Percentiles rank a stretch among this genome's conserved stretches.
phyloP scores from a whole-genome alignment of 2,797 vertebrate species.

The Hephaestus fuliginosus region DNA sequence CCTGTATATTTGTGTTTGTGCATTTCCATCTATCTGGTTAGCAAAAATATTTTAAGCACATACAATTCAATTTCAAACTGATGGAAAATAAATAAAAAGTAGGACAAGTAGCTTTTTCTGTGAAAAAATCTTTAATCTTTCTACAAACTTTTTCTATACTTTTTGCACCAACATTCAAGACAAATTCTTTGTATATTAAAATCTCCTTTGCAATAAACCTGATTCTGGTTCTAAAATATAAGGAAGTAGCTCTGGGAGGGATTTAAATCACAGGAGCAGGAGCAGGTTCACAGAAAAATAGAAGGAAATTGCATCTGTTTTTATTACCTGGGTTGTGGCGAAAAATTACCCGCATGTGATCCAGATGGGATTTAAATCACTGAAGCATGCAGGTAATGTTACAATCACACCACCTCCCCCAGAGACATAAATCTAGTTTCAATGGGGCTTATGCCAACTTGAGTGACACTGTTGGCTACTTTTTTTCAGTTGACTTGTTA shows the following conservation, averaged over 20 bases:
- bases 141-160: too few species aligned
- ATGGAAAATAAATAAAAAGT: background rate
- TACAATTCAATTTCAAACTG: background rate
- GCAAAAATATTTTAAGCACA: background rate
- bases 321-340: too few species aligned
- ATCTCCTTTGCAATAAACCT: too few species aligned
- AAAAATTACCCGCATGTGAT: background rate
- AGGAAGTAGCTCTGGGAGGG: too few species aligned
- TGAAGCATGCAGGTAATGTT: background rate
- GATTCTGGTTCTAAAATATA: too few species aligned
- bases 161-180: too few species aligned
- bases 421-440: background rate
- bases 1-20: background rate
- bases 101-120: background rate
- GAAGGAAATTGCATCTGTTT: too few species aligned
- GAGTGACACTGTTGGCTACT: background rate
- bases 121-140: too few species aligned
- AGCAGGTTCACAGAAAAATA: too few species aligned
- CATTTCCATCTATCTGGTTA: background rate
- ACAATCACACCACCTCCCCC: background rate
- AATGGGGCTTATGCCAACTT: background rate
- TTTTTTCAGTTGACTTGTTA: background rate
- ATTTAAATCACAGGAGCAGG: too few species aligned
- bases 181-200: too few species aligned
- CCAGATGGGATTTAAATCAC: too few species aligned